Evolutionary conservation across 1,140 invertebrate genomes (phyloP).

Genomic region (Apis laboriosa): DNA sequence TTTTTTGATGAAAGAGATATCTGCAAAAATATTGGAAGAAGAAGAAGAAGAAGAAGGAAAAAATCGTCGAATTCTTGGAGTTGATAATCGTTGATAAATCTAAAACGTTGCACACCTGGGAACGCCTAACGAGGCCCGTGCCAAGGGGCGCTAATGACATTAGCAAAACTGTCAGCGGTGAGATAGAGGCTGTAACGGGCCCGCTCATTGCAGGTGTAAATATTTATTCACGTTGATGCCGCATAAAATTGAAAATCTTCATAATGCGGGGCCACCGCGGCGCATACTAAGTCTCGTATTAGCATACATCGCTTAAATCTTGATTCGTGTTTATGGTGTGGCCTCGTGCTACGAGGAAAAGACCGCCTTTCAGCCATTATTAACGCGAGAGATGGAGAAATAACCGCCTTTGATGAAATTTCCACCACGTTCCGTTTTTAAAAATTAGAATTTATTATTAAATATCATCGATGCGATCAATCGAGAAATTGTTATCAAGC

Average conservation of each 20-base stretch:
- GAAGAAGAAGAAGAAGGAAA: no score
- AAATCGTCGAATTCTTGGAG: no score
- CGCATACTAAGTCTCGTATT: conserved; percentile 69
- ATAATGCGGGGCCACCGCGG: conserved; percentile 63
- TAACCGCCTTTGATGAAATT: conserved; percentile 11
- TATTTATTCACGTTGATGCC: conserved; percentile 61
- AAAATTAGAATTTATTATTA: no score
- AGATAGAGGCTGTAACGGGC: conserved; percentile 42
- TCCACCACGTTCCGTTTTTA: background rate
- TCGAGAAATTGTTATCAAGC: no score
- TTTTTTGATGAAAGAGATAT: no score
- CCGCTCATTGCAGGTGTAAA: conserved; percentile 51
- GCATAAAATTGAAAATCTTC: conserved; percentile 72
- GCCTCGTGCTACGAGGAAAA: background rate
- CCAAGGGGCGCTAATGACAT: conserved; percentile 52
- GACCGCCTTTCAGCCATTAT: background rate
- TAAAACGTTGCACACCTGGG: conserved; percentile 1
- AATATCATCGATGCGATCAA: no score
- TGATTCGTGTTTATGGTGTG: conserved; percentile 62
- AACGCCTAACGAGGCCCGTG: conserved; percentile 37
- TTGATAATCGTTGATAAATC: conserved; percentile 34
- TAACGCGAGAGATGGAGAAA: conserved; percentile 11
- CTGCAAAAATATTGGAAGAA: no score
- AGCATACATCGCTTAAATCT: conserved; percentile 71
- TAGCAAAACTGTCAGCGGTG: conserved; percentile 49